Base-by-base conservation (phyloP, 2,888 invertebrate genomes). In the Tillus elongatus region DNA sequence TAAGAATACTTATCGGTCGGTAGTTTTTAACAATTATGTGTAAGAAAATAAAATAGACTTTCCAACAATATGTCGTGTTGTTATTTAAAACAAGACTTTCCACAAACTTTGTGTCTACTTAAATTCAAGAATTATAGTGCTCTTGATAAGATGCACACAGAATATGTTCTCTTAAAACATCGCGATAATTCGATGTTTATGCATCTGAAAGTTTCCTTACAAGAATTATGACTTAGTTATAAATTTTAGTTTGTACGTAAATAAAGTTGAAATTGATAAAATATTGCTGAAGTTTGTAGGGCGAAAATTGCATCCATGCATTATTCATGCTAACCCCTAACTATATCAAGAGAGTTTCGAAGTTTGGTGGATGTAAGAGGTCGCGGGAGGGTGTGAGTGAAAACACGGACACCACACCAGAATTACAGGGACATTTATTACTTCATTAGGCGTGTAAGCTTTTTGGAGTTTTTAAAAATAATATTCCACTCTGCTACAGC, bases 241-340 rank as follows among this genome's bases (percentile, higher is more conserved):
- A 66, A 65, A 66, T 66, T 67, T 61, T 61, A 65, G 64, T 66
- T 67, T 66, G 65, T 64, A 66, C 67, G 65, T 66, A 67, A 67
- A 67, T 67, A 67, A 67, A 67, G 65, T 66, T 64, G 60, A 64
- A 67, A 67, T 67, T 67, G 67, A 66, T 67, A 67, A 67, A 67
- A 66, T 67, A 67, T 67, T 63, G 65, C 67, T 49, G 58, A 67
- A 67, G 65, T 67, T 67, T 63, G 61, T 60, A 58, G 63, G 61
- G 64, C 62, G 66, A 67, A 67, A 67, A 67, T 67, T 67, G 66
- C 66, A 67, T 63, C 62, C 60, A 67, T 67, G 64, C 66, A 67
- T 67, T 66, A 67, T 67, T 67, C 66, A 67, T 67, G 61, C 59
- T 57, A 54, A 48, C 54, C 57, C 61, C 58, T 63, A 63, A 64